Evolutionary conservation across 1,140 invertebrate species (phyloP).

Genomic region (Sarcophaga peregrina): DNA sequence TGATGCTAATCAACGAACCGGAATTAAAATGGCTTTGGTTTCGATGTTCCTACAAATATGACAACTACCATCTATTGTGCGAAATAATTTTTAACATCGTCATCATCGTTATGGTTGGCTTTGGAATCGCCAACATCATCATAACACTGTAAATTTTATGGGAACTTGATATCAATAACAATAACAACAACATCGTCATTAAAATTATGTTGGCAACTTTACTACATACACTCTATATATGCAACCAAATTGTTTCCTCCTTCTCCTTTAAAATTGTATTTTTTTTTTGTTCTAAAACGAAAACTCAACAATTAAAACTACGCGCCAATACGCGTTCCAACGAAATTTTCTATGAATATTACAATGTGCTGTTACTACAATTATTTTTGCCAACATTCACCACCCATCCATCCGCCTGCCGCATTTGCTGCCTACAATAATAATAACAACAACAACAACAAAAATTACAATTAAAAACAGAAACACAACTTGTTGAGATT

Average conservation of each 20-base stretch:
- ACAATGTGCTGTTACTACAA: background rate
- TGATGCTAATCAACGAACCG: constrained; percentile 30
- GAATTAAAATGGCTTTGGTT: constrained; percentile 29
- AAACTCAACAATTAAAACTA: background rate
- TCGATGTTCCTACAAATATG: constrained; percentile 6
- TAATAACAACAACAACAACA: background rate
- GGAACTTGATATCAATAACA: constrained; percentile 21
- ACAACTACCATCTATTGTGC: background rate
- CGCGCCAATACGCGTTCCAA: background rate
- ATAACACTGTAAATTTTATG: background rate
- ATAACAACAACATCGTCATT: background rate
- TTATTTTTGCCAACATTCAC: background rate
- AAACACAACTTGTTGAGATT: constrained; percentile 64
- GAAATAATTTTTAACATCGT: constrained; percentile 23
- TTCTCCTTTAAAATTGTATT: background rate
- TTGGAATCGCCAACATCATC: background rate
- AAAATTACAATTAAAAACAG: constrained; percentile 47
- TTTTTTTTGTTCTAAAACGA: too few relatives aligned
- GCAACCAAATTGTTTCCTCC: background rate
- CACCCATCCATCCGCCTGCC: background rate
- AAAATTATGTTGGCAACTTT: constrained; percentile 19
- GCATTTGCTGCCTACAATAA: background rate
- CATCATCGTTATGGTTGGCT: constrained; percentile 5
- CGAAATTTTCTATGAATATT: constrained; percentile 5
- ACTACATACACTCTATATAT: background rate